A percentile compares a stretch with the other conserved stretches of the same genome.
phyloP scores from a whole-genome alignment of 2,888 invertebrate genomes.

The Drosophila mulleri region DNA sequence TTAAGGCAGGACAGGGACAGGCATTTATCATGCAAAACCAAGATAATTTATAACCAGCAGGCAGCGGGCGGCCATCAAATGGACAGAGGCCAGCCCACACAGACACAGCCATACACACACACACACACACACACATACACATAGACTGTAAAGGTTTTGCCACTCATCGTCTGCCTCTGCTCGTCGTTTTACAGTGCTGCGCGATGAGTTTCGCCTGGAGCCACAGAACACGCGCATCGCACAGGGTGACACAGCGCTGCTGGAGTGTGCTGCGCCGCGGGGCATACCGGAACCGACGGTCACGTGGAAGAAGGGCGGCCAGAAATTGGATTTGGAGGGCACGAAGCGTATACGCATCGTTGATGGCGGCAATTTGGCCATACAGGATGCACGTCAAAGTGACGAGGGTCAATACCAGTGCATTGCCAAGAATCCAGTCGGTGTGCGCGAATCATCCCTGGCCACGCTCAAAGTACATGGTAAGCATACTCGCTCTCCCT shows the following conservation, averaged over 20 bases:
- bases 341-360: slow-evolving; percentile 90
- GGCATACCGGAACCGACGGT: slow-evolving; percentile 96
- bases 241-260: slow-evolving; percentile 92
- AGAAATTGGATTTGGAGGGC: slow-evolving; percentile 89
- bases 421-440: slow-evolving; percentile 92
- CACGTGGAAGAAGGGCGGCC: slow-evolving; percentile 94
- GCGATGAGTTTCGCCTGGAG: slow-evolving; percentile 94
- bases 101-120: slow-evolving; percentile 1
- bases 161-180: slow-evolving; percentile 28
- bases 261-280: slow-evolving; percentile 95
- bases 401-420: slow-evolving; percentile 94
- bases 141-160: slow-evolving; percentile 1
- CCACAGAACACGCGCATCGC: slow-evolving; percentile 93
- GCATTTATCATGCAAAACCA: slow-evolving; percentile 76
- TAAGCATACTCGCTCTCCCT: slow-evolving; percentile 77
- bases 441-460: slow-evolving; percentile 90
- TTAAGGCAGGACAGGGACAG: slow-evolving; percentile 64
- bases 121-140: background rate
- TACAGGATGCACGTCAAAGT: slow-evolving; percentile 91
- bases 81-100: slow-evolving; percentile 65
- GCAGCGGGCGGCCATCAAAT: slow-evolving; percentile 44
- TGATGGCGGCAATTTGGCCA: slow-evolving; percentile 92
- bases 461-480: slow-evolving; percentile 92
- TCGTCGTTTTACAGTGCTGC: slow-evolving; percentile 88
- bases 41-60: slow-evolving; percentile 78